Conservation (phyloP, 2,888 invertebrate genomes). For the Crematogaster levior region DNA sequence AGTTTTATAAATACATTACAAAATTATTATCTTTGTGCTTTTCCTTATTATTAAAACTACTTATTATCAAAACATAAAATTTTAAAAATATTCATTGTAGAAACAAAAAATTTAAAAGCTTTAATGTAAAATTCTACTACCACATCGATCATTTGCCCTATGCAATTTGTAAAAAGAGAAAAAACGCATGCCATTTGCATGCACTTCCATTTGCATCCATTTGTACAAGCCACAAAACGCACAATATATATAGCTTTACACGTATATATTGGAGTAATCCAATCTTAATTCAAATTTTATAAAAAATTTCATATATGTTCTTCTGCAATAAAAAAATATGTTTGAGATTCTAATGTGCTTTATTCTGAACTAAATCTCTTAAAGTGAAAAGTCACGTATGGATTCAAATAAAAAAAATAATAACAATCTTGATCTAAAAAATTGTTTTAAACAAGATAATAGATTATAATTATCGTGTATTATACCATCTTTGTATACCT, state of each 20-base stretch:
- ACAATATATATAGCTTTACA: neutral
- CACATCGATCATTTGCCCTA: neutral
- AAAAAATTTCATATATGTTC: neutral
- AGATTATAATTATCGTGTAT: too few relatives aligned
- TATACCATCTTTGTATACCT: too few relatives aligned
- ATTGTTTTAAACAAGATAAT: too few relatives aligned
- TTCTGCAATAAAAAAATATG: neutral
- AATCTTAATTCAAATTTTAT: constrained; percentile 8
- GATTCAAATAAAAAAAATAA: neutral
- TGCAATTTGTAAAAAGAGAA: constrained; percentile 1
- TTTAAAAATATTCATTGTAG: neutral
- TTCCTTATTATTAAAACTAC: too few relatives aligned
- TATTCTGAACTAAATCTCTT: neutral
- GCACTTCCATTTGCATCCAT: constrained; percentile 38
- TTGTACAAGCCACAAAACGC: constrained; percentile 15
- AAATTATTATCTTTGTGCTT: neutral
- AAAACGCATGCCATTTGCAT: constrained; percentile 18
- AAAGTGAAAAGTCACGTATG: neutral
- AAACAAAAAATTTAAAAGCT: neutral
- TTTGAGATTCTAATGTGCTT: neutral
- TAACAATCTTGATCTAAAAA: too few relatives aligned
- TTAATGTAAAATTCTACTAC: neutral
- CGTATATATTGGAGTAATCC: neutral
- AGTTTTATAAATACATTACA: neutral
- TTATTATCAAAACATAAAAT: neutral